These are phyloP conservation scores for Chaetorhynchus papuensis DNA, from an alignment of 2,113 vertebrate species.

Conservation along the genomic window DNA sequence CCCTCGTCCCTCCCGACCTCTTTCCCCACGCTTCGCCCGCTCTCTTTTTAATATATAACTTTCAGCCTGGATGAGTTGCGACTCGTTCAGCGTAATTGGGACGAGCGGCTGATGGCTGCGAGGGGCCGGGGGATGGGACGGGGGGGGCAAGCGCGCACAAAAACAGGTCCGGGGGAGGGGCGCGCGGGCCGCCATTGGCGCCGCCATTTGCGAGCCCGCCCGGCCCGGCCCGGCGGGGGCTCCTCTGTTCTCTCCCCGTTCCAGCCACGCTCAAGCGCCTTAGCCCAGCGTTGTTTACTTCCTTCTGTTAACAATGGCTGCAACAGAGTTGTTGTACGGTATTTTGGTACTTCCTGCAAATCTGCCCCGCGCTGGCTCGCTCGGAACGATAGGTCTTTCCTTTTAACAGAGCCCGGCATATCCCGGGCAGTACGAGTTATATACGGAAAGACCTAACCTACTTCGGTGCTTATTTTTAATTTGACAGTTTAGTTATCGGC, in stretches of 20 bases:
- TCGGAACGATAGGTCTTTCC: neutral
- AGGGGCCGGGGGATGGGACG: conserved; percentile 67
- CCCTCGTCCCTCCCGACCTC: neutral
- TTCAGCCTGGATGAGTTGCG: conserved; percentile 68
- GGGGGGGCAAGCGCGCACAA: conserved; percentile 8
- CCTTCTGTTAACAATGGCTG: neutral
- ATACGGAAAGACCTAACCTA: neutral
- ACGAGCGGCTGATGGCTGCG: conserved; percentile 58
- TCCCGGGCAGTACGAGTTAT: neutral
- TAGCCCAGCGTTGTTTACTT: neutral
- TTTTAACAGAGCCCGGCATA: neutral
- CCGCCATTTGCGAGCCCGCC: neutral
- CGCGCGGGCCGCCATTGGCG: conserved; percentile 54
- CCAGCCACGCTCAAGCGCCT: neutral
- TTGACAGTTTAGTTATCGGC: neutral
- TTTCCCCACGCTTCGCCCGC: neutral
- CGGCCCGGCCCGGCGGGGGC: neutral
- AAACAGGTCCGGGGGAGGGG: conserved; percentile 66
- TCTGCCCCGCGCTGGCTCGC: neutral
- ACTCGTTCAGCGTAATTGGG: conserved; percentile 78
- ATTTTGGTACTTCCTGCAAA: conserved; percentile 28
- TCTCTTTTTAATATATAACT: conserved; percentile 37
- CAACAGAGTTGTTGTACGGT: neutral
- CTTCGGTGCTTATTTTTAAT: neutral
- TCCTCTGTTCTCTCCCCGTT: neutral